Base-by-base conservation (phyloP, 2,113 vertebrate genomes). In the Nerophis lumbriciformis region DNA sequence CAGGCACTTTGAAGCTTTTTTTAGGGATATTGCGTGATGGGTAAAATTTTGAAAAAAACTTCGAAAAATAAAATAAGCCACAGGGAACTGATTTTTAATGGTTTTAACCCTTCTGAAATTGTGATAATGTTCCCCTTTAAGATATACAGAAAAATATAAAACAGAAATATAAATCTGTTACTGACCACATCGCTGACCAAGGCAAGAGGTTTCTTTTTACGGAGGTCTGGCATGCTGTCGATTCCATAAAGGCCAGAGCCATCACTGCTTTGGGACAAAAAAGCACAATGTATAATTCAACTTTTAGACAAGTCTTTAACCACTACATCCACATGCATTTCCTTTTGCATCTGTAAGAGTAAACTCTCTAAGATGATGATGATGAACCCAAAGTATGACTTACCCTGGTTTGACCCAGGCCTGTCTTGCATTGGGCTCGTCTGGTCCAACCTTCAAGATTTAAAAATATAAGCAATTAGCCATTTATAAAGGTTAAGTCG, bases 111-210 rank as follows among this genome's bases (percentile, higher is more conserved):
- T n/a, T n/a, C n/a, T n/a, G n/a, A n/a, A n/a, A n/a, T n/a, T n/a
- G n/a, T n/a, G n/a, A n/a, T n/a, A n/a, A n/a, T n/a, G n/a, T n/a
- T n/a, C n/a, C n/a, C n/a, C n/a, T n/a, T n/a, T n/a, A 19, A 2
- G 19, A 28, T 12, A 74, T 39, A 67, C 28, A 56, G 2, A 13
- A 37, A 55, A 37, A 51, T 6, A 28, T 14, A 61, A 12, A 0
- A 9, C n/a, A 57, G 2, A 8, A 54, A 21, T 6, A 16, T 62
- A 1, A 50, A 28, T 19, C 44, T 10, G 45, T 8, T 57, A 92
- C 97, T 94, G 77, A 99, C 97, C 96, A 99, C 87, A 69, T 99
- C 95, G 81, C 97, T 98, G 88, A 99, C 96, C 83, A 98, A 89
- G 1, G 95, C 91, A 65, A 98, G 88, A 4, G 95, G 93, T 77